A percentile compares a stretch with the other conserved stretches of the same genome.
phyloP scores from a whole-genome alignment of 1,140 invertebrate species.

The Camponotus vicinus region DNA sequence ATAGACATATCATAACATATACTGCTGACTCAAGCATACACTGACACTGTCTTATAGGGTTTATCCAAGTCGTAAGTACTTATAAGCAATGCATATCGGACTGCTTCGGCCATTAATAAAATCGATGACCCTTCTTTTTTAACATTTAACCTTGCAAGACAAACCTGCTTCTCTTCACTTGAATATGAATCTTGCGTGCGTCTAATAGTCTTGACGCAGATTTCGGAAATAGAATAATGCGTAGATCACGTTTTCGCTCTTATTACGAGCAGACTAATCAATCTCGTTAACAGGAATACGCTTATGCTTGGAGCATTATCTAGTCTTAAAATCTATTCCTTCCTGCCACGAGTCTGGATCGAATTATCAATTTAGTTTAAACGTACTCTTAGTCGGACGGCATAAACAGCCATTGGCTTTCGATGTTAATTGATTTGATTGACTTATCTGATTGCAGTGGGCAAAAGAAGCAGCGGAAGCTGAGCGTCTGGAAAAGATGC shows the following conservation, averaged over 20 bases:
- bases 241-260: slow-evolving; percentile 31
- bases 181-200: slow-evolving; percentile 19
- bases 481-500: slow-evolving; percentile 79
- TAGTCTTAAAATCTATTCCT: slow-evolving; percentile 36
- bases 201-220: slow-evolving; percentile 63
- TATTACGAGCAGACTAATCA: slow-evolving; percentile 65
- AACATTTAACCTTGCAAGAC: slow-evolving; percentile 35
- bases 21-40: not conserved
- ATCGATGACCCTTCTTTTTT: slow-evolving; percentile 30
- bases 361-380: slow-evolving; percentile 51
- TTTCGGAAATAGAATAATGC: slow-evolving; percentile 70
- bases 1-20: not conserved
- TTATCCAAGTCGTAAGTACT: not conserved
- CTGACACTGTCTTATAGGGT: slow-evolving; percentile 11
- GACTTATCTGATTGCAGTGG: slow-evolving; percentile 78
- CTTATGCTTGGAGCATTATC: not conserved
- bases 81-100: slow-evolving; percentile 9
- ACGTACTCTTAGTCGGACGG: slow-evolving; percentile 1
- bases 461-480: slow-evolving; percentile 83
- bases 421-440: slow-evolving; percentile 6
- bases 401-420: slow-evolving; percentile 17
- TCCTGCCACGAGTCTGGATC: slow-evolving; percentile 32
- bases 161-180: not conserved
- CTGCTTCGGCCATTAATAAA: not conserved
- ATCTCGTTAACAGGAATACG: slow-evolving; percentile 63